Conservation (phyloP, 2,888 invertebrate species). For the Carpatolechia fugitivella region DNA sequence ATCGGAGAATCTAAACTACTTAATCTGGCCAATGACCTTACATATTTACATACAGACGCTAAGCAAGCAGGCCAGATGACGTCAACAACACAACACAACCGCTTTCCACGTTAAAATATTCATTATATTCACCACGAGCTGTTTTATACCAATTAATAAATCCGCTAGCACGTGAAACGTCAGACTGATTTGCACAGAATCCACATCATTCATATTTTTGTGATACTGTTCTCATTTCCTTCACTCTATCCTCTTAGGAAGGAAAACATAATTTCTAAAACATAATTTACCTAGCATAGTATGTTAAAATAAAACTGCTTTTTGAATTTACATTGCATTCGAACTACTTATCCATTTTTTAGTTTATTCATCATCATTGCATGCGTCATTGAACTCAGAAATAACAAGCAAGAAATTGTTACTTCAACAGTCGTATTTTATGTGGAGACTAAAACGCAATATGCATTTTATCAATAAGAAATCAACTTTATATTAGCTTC, state of each 20-base stretch:
- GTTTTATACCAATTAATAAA: constrained; percentile 1
- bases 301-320: no score
- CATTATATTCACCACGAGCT: neutral
- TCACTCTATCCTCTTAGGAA: neutral
- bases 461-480: neutral
- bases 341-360: no score
- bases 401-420: no score
- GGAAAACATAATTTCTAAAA: no score
- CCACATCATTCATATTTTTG: neutral
- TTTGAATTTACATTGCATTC: no score
- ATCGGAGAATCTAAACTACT: neutral
- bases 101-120: constrained; percentile 8
- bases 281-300: no score
- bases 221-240: neutral
- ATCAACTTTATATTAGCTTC: neutral
- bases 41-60: constrained; percentile 1
- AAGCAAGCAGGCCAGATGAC: neutral
- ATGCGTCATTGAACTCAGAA: no score
- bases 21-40: neutral
- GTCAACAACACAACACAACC: constrained; percentile 1
- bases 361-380: no score
- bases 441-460: no score
- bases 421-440: no score
- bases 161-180: neutral
- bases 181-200: constrained; percentile 6